Base-by-base conservation (phyloP, 1,140 invertebrate genomes). In the Heliconius nattereri region DNA sequence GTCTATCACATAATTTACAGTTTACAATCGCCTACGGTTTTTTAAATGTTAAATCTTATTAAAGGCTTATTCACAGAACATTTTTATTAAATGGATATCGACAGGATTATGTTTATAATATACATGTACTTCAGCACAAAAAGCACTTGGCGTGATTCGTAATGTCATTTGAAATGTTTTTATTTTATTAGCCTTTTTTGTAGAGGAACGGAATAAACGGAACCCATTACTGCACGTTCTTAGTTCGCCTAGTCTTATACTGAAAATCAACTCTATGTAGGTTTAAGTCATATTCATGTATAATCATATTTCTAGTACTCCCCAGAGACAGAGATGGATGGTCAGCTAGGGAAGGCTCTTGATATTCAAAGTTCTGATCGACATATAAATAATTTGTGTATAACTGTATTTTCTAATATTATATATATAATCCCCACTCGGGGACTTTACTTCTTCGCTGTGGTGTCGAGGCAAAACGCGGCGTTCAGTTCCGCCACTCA, bases 141-240 rank as follows among this genome's bases (percentile, higher is more conserved):
- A 57, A 71, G 76, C 71, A 78, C 76, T 78, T 78, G 49, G 32
- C 45, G 76, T 78, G 76, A 78, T 78, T 78, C 76, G 45, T 78
- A 73, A 78, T 78, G 72, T 57, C 71, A 73, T 73, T 73, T 60
- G 60, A 78, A 78, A n/a, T 76, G 37, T 57, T 66, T 45, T 45
- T 45, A 5, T 66, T 66, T 66, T 66, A 66, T 29, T 66, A 66
- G 11, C 60, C 26, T 26, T 66, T 66, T 16, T 7, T 19, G 49
- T 52, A 20, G 5, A 2, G 6, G 49, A 52, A 52, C 1, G 49
- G 19, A 7, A 7, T 20, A 20, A 2, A 19, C 1, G 19, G 16
- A 45, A 13, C 40, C 13, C 40, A 2, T 45, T 35, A 35, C 32
- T 35, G 32, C 32, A 32, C 32, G 8, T 20, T 57, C 2, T 23